Evolutionary conservation across 2,888 invertebrate genomes (phyloP), one percentile per base, ranked within the genome.

Genomic region (Drosophila sordidapex): DNA sequence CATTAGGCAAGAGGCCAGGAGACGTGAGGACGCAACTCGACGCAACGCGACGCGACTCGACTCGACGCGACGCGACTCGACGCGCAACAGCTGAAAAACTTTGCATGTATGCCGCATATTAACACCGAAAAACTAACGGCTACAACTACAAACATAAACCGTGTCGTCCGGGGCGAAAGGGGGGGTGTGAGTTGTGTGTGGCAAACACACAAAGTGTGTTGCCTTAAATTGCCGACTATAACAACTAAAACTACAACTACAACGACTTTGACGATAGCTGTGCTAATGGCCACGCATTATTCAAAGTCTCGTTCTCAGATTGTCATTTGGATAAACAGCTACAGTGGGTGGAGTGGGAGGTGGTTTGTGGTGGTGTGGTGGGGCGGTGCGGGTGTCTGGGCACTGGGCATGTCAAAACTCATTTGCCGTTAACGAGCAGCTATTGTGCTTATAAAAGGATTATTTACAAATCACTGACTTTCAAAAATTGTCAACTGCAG

Each of bases 401-500:
- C 84, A 87, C 70, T 87, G 84, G 79, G 72, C 87, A 89, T 85
- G 89, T 89, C 84, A 86, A 89, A 86, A 86, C 89, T 86, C 85
- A 86, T 86, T 86, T 89, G 87, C 89, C 87, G 81, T 91, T 91
- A 91, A 91, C 91, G 91, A 91, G 90, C 89, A 82, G 78, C 89
- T 83, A 91, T 91, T 91, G 91, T 91, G 87, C 83, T 78, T 83
- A 89, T 92, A 92, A 91, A 91, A 91, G 91, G 92, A 91, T 91
- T 91, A 91, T 90, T 91, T 89, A 91, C 92, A 91, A 91, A 90
- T 91, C 91, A 92, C 90, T 91, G 92, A 88, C 82, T 91, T 90
- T 89, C 82, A 84, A 88, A 90, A 88, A 90, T 91, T 91, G 89
- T 89, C 89, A 90, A 89, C 88, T 89, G 88, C 89, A 91, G 90